A percentile compares a stretch with the other conserved stretches of the same genome.
Evolutionary conservation across 2,797 vertebrate genomes (phyloP).

Genomic region (Euthynnus affinis): DNA sequence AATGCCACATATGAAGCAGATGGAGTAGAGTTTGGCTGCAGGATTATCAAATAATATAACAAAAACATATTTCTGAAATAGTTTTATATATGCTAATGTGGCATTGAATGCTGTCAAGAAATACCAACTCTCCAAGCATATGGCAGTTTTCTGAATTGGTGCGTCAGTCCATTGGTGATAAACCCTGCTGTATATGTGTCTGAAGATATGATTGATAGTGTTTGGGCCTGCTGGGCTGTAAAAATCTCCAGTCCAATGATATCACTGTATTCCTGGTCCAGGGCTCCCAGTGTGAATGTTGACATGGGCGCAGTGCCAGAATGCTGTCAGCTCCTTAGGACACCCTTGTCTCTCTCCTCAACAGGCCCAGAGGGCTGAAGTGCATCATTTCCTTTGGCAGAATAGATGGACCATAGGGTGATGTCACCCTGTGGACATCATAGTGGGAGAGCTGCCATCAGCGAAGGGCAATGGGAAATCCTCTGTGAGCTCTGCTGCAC

Average conservation of each 20-base stretch:
- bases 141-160: slow-evolving; percentile 30
- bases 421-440: slow-evolving; percentile 65
- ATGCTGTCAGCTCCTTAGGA: slow-evolving; percentile 63
- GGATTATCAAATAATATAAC: slow-evolving; percentile 30
- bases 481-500: slow-evolving; percentile 15
- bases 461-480: slow-evolving; percentile 11
- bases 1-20: slow-evolving; percentile 31
- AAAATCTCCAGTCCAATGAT: slow-evolving; percentile 74
- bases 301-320: slow-evolving; percentile 77
- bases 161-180: slow-evolving; percentile 51
- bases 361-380: slow-evolving; percentile 53
- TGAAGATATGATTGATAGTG: slow-evolving; percentile 74
- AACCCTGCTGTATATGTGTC: slow-evolving; percentile 49
- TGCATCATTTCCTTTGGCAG: slow-evolving; percentile 73
- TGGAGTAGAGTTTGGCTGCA: slow-evolving; percentile 10
- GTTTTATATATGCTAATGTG: slow-evolving; percentile 45
- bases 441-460: slow-evolving; percentile 6
- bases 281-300: slow-evolving; percentile 70
- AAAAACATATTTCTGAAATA: slow-evolving; percentile 29
- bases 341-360: slow-evolving; percentile 66
- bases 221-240: slow-evolving; percentile 65
- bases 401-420: slow-evolving; percentile 52
- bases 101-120: slow-evolving; percentile 17
- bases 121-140: slow-evolving; percentile 15
- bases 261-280: slow-evolving; percentile 66